Percentiles rank a stretch among this genome's conserved stretches.
phyloP scores from a whole-genome alignment of 2,797 vertebrate species.

The Nannoperca australis region DNA sequence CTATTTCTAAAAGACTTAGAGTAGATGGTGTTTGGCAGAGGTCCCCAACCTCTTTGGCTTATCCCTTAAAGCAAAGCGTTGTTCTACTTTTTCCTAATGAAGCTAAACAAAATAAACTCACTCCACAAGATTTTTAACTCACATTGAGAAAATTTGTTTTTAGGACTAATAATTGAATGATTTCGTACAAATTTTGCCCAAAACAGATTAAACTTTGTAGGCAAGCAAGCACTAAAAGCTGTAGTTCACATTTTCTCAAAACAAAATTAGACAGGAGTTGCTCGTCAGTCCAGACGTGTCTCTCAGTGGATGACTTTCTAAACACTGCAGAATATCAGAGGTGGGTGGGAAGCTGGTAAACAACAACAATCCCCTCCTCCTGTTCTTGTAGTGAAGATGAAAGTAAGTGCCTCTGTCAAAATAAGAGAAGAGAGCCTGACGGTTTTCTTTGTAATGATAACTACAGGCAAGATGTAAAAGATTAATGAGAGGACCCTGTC shows the following conservation, averaged over 20 bases:
- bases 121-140: neutral
- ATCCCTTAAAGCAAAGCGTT: neutral
- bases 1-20: neutral
- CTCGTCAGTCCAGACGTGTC: slow-evolving; percentile 35
- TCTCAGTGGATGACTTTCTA: slow-evolving; percentile 44
- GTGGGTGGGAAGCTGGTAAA: slow-evolving; percentile 53
- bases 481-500: slow-evolving; percentile 66
- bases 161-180: neutral
- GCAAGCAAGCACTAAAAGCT: slow-evolving; percentile 4
- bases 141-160: neutral
- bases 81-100: neutral
- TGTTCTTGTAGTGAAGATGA: slow-evolving; percentile 62
- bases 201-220: neutral
- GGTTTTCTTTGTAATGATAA: slow-evolving; percentile 68
- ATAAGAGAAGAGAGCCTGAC: slow-evolving; percentile 50
- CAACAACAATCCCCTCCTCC: slow-evolving; percentile 46
- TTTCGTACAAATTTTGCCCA: neutral
- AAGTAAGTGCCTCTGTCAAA: slow-evolving; percentile 69
- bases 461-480: slow-evolving; percentile 68
- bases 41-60: neutral
- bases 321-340: slow-evolving; percentile 50
- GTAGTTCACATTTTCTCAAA: slow-evolving; percentile 28
- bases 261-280: slow-evolving; percentile 11
- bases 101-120: neutral
- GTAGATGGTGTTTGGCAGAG: neutral